Conservation (phyloP, 2,113 vertebrate genomes). For the Phylloscopus trochiloides region DNA sequence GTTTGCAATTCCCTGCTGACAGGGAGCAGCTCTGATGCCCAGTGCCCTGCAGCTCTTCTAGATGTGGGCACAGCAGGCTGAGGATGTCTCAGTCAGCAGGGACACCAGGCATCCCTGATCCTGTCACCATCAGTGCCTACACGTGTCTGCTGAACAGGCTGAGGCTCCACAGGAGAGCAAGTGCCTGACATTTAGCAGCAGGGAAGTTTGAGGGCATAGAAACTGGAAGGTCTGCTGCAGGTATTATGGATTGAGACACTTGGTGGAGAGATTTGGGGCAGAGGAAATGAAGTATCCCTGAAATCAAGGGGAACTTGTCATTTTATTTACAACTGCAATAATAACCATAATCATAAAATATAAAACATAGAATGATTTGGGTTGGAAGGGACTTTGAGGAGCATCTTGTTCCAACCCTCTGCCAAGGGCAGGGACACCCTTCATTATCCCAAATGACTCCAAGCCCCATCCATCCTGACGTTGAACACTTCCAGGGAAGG, state of each 20-base stretch:
- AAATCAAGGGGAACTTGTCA: not conserved
- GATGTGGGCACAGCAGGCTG: not conserved
- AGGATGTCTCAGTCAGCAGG: not conserved
- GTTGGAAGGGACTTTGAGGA: not conserved
- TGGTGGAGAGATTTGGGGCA: not conserved
- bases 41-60: not conserved
- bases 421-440: not conserved
- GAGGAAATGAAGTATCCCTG: not conserved
- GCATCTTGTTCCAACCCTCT: fast-evolving
- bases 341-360: not conserved
- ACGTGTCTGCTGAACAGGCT: not conserved
- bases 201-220: not conserved
- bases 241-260: not conserved
- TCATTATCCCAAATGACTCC: not conserved
- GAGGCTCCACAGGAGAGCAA: not conserved
- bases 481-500: not conserved
- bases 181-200: not conserved
- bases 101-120: not conserved
- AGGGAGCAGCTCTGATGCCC: not conserved
- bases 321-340: not conserved
- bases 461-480: fast-evolving
- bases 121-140: not conserved
- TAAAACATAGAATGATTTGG: not conserved
- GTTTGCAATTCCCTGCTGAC: not conserved
- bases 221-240: not conserved